These are phyloP conservation scores for Microtus montanus DNA, from an alignment of 2,113 vertebrate species.

Conservation along the genomic window DNA sequence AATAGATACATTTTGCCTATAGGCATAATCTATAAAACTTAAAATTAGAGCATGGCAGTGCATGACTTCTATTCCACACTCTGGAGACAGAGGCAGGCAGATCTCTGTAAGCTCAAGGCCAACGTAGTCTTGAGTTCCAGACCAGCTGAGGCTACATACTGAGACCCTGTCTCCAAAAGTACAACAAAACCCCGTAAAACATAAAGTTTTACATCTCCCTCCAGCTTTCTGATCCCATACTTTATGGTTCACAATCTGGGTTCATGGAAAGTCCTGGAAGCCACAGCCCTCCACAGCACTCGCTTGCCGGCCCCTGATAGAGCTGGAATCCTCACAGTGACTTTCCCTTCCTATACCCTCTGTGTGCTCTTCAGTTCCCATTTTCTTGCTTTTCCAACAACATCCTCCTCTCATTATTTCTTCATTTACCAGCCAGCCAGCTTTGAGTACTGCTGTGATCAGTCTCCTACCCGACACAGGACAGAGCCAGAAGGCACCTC, in stretches of 20 bases:
- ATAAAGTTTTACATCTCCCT: background rate
- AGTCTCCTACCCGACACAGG: conserved; percentile 39
- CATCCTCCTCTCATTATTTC: background rate
- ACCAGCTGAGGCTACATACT: background rate
- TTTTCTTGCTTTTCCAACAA: conserved; percentile 40
- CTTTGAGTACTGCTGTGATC: background rate
- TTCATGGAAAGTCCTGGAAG: background rate
- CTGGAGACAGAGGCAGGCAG: background rate
- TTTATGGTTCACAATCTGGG: background rate
- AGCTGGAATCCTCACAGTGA: background rate
- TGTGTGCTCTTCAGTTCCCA: conserved; percentile 51
- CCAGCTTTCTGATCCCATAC: background rate
- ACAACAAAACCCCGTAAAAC: background rate
- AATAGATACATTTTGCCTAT: background rate
- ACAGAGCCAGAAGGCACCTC: background rate
- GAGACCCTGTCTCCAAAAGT: background rate
- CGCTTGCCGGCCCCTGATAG: background rate
- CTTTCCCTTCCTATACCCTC: conserved; percentile 23
- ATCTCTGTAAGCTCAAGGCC: background rate
- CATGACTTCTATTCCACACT: background rate
- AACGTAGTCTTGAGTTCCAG: background rate
- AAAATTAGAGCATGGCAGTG: background rate
- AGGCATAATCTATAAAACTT: background rate
- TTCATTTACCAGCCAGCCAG: conserved; percentile 40
- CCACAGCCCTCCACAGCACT: background rate